These are phyloP conservation scores for Brachionichthys hirsutus DNA, from an alignment of 2,113 vertebrate genomes.

Conservation along the genomic window DNA sequence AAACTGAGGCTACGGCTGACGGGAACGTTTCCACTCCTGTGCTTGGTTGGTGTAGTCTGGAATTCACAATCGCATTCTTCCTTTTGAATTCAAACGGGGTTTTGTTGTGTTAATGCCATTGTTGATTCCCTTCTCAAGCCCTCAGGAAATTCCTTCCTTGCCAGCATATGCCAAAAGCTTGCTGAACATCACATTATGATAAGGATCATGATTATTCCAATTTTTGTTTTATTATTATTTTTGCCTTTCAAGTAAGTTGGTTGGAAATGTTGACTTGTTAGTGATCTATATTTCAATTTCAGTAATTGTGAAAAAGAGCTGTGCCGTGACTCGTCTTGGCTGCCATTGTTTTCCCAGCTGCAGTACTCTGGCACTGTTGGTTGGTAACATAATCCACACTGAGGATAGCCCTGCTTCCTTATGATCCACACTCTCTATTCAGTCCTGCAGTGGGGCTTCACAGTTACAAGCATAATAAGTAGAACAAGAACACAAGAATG, in stretches of 20 bases:
- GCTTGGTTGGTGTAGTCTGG: constrained; percentile 39
- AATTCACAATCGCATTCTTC: constrained; percentile 54
- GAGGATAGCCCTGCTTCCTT: constrained; percentile 72
- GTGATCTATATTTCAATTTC: constrained; percentile 49
- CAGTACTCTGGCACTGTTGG: constrained; percentile 64
- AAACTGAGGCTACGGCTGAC: constrained; percentile 29
- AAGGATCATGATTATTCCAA: constrained; percentile 23
- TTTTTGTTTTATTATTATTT: constrained; percentile 13
- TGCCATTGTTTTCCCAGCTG: constrained; percentile 73
- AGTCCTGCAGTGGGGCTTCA: constrained; percentile 69
- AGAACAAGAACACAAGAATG: constrained; percentile 71
- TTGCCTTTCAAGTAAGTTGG: constrained; percentile 29
- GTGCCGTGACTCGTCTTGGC: constrained; percentile 57
- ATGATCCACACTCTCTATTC: constrained; percentile 69
- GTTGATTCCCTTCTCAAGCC: constrained; percentile 43
- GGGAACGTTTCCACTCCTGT: constrained; percentile 31
- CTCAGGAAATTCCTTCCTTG: constrained; percentile 12
- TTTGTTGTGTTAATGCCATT: constrained; percentile 53
- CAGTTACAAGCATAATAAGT: constrained; percentile 74
- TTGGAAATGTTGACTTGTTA: constrained; percentile 42
- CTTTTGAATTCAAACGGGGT: constrained; percentile 43
- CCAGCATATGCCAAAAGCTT: constrained; percentile 37
- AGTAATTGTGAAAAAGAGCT: constrained; percentile 61
- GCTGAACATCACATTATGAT: constrained; percentile 50
- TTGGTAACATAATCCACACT: constrained; percentile 78